Evolutionary conservation across 2,797 vertebrate species (phyloP).

Genomic region (Poecilia picta): DNA sequence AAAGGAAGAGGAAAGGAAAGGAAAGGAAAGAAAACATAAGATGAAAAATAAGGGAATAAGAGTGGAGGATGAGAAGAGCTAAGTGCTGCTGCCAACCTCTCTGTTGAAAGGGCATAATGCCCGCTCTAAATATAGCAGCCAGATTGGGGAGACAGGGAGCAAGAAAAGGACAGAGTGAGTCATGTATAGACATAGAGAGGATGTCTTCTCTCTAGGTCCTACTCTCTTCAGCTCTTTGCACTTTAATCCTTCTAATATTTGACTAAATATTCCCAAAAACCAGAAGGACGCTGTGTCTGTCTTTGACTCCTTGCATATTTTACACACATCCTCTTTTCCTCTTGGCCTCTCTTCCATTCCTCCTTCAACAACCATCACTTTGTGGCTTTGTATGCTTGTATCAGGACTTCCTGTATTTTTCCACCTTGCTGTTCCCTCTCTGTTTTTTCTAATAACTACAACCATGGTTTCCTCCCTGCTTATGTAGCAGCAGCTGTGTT

Average conservation of each 20-base stretch:
- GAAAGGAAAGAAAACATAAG: slow-evolving; percentile 3
- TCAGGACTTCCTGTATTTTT: slow-evolving; percentile 81
- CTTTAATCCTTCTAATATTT: slow-evolving; percentile 11
- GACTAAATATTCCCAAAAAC: not conserved
- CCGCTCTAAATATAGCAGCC: slow-evolving; percentile 84
- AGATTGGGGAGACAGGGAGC: slow-evolving; percentile 73
- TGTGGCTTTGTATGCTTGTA: slow-evolving; percentile 60
- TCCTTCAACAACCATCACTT: slow-evolving; percentile 20
- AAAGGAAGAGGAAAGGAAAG: too few species aligned
- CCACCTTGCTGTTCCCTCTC: slow-evolving; percentile 73
- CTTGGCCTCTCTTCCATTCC: slow-evolving; percentile 2
- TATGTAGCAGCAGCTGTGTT: slow-evolving; percentile 87
- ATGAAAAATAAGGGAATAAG: slow-evolving; percentile 28
- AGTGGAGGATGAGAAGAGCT: slow-evolving; percentile 57
- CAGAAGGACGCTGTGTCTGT: not conserved
- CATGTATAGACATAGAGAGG: slow-evolving; percentile 55
- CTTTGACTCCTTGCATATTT: slow-evolving; percentile 1
- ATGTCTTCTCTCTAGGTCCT: slow-evolving; percentile 38
- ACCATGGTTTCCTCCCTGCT: slow-evolving; percentile 74
- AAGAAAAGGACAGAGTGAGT: slow-evolving; percentile 64
- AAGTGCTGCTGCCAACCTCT: slow-evolving; percentile 72
- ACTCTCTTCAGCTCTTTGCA: slow-evolving; percentile 13
- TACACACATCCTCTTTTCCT: not conserved
- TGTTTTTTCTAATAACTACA: slow-evolving; percentile 77
- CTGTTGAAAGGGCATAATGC: slow-evolving; percentile 75